Conservation (phyloP, 2,888 invertebrate species). For the Cheilosia vulpina region DNA sequence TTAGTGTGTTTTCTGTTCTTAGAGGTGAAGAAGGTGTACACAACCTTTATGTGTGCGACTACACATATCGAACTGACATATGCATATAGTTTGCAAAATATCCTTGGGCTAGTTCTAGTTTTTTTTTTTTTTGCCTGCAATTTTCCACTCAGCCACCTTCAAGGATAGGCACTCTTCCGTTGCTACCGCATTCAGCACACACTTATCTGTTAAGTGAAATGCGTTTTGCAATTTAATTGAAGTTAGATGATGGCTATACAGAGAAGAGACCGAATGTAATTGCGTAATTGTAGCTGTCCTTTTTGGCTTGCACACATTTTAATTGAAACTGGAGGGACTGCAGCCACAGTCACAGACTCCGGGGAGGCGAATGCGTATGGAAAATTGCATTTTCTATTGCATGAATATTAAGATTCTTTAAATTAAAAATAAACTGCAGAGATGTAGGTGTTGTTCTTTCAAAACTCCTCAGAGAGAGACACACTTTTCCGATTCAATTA, state of each 20-base stretch:
- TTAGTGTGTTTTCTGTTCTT: slow-evolving; percentile 10
- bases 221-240: slow-evolving; percentile 69
- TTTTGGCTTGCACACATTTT: slow-evolving; percentile 55
- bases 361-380: slow-evolving; percentile 37
- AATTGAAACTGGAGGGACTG: slow-evolving; percentile 55
- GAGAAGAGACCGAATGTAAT: slow-evolving; percentile 56
- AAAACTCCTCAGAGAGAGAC: neutral
- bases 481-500: slow-evolving; percentile 8
- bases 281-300: slow-evolving; percentile 67
- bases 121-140: neutral
- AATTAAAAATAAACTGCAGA: slow-evolving; percentile 65
- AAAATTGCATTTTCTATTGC: slow-evolving; percentile 50
- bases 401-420: slow-evolving; percentile 59
- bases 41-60: neutral
- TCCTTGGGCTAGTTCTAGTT: slow-evolving; percentile 37
- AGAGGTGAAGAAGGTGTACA: neutral
- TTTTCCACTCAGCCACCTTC: slow-evolving; percentile 6
- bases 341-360: no score
- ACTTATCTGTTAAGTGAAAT: slow-evolving; percentile 67
- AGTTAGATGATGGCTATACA: slow-evolving; percentile 46
- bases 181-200: slow-evolving; percentile 45
- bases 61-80: neutral
- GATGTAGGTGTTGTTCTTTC: neutral
- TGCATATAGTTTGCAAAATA: slow-evolving; percentile 20
- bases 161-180: slow-evolving; percentile 11